Evolutionary conservation across 2,888 invertebrate species (phyloP), one percentile per base, ranked within the genome.

Genomic region (Cephus spinipes): DNA sequence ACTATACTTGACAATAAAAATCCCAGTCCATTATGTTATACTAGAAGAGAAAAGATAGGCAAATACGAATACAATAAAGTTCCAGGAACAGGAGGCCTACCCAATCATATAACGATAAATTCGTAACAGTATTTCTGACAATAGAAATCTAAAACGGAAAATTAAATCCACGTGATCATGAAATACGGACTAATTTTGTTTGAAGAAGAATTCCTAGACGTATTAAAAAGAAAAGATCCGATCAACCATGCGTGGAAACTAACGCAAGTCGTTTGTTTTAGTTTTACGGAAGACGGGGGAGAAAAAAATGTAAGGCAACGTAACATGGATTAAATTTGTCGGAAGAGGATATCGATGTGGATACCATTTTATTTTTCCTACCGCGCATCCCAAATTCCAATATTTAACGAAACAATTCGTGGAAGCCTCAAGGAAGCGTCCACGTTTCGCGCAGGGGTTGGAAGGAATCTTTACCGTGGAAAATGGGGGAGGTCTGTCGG

Each of bases 401-500:
- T 55, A 55, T 23, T 55, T 23, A 55, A 55, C 55, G 55, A 55
- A 55, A 23, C 6, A 23, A 55, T 23, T 55, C 23, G 55, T 2
- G 23, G 9, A 55, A 55, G 23, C 23, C 23, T 23, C 2, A 9
- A 55, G 55, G 55, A 55, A 55, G 23, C 55, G 9, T 23, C 55
- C 55, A 55, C 55, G 55, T 55, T 55, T 23, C 9, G 55, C 23
- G 55, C 32, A 33, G 33, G 71, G 71, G 71, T 71, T 71, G 31
- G 33, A 71, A 71, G 71, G 71, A 71, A 71, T 71, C 71, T 71
- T 71, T 71, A 71, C 15, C 71, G 31, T 33, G 31, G 1, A 55
- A 55, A 55, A 55, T 55, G 55, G 55, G 55, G 55, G 23, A 23
- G 23, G 55, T 55, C 23, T 55, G 55, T 23, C 55, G 0, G 23